Conservation (phyloP, 1,140 invertebrate species). For the Glomeris maerens region DNA sequence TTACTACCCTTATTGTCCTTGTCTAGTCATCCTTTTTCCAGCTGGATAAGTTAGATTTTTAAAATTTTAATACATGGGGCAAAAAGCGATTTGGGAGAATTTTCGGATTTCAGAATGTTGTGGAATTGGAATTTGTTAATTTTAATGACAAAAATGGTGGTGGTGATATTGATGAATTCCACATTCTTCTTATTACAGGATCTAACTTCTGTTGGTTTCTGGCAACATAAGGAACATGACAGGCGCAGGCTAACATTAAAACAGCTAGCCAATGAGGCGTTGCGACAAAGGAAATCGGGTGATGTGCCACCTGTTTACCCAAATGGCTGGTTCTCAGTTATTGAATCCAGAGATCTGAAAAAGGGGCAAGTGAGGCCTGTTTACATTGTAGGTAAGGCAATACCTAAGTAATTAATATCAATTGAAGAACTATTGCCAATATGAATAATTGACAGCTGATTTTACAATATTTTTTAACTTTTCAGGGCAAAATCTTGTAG, state of each 20-base stretch:
- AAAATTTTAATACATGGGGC: too few species aligned
- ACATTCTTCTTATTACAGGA: slow-evolving; percentile 21
- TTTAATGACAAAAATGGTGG: too few species aligned
- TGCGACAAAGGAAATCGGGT: slow-evolving; percentile 37
- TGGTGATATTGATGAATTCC: too few species aligned
- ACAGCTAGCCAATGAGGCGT: slow-evolving; percentile 31
- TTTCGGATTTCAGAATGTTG: too few species aligned
- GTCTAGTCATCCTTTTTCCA: too few species aligned
- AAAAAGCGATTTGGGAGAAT: too few species aligned
- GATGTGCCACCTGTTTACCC: slow-evolving; percentile 67
- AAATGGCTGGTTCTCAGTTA: slow-evolving; percentile 73
- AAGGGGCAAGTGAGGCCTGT: slow-evolving; percentile 45
- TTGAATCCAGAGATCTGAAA: slow-evolving; percentile 50
- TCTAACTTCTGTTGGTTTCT: slow-evolving; percentile 36
- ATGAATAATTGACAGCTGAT: neutral
- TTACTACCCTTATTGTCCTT: too few species aligned
- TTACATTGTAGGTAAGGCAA: slow-evolving; percentile 44
- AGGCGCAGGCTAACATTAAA: slow-evolving; percentile 22
- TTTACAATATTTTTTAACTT: slow-evolving; percentile 5
- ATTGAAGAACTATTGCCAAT: neutral
- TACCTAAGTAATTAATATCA: neutral
- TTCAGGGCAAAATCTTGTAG: slow-evolving; percentile 56
- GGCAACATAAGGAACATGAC: slow-evolving; percentile 21
- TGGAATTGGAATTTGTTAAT: too few species aligned
- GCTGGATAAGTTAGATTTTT: too few species aligned